A percentile compares a stretch with the other conserved stretches of the same genome.
Evolutionary conservation across 1,140 invertebrate species (phyloP).

Genomic region (Drosophila rufa): DNA sequence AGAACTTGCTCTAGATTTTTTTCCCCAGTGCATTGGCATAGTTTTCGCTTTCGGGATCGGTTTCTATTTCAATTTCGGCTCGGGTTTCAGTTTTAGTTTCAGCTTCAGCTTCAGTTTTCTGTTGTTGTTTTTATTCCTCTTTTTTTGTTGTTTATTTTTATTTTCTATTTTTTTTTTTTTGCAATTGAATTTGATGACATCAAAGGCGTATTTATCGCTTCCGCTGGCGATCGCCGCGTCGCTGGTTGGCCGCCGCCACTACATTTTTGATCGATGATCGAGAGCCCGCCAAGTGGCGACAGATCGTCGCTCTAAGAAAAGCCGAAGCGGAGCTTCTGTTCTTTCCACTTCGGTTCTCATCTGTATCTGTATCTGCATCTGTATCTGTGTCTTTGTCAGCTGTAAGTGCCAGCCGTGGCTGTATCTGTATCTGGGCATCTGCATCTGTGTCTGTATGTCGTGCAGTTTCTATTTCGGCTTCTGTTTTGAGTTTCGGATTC

Average conservation of each 20-base stretch:
- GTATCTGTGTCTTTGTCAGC: neutral
- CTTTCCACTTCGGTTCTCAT: slow-evolving; percentile 17
- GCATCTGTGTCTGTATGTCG: slow-evolving; percentile 10
- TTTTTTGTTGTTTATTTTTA: slow-evolving; percentile 7
- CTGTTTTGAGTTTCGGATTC: slow-evolving; percentile 42
- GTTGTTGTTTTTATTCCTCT: neutral
- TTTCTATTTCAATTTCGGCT: slow-evolving; percentile 28
- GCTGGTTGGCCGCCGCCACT: slow-evolving; percentile 4
- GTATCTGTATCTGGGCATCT: slow-evolving; percentile 10
- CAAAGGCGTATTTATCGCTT: slow-evolving; percentile 73
- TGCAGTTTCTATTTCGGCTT: slow-evolving; percentile 34
- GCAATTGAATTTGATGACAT: slow-evolving; percentile 69
- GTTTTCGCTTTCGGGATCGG: slow-evolving; percentile 15
- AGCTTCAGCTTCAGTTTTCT: slow-evolving; percentile 21
- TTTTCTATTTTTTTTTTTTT: slow-evolving; percentile 19
- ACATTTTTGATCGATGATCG: slow-evolving; percentile 59
- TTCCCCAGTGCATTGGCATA: neutral
- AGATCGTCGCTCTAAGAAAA: slow-evolving; percentile 17
- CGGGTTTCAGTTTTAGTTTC: slow-evolving; percentile 11
- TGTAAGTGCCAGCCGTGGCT: neutral
- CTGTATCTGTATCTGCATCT: slow-evolving; percentile 23
- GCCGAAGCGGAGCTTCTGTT: slow-evolving; percentile 14
- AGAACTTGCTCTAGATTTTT: neutral
- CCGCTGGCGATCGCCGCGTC: slow-evolving; percentile 38
- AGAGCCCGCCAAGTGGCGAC: slow-evolving; percentile 17